Conservation (phyloP, 2,888 invertebrate species). For the Ennomos quercinarius region DNA sequence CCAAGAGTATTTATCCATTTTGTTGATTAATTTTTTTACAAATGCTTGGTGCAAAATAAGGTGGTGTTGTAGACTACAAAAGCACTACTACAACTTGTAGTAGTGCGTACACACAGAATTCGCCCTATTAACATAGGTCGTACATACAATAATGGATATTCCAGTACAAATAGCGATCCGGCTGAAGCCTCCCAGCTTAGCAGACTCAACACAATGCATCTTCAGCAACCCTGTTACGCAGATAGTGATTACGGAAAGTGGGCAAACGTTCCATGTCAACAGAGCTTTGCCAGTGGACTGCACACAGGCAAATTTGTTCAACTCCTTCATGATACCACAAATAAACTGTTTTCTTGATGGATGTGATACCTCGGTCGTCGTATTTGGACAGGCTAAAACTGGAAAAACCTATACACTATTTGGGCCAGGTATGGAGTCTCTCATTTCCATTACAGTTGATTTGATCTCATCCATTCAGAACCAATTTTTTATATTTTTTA, state of each 20-base stretch:
- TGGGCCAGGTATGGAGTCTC: conserved; percentile 83
- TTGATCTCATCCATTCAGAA: conserved; percentile 45
- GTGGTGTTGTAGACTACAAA: conserved; percentile 6
- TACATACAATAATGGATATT: conserved; percentile 85
- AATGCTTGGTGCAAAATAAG: background rate
- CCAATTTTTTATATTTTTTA: background rate
- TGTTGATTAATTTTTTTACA: no score
- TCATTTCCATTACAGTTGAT: no score
- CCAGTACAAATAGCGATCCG: conserved; percentile 90
- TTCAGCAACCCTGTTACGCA: conserved; percentile 86
- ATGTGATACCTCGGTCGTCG: conserved; percentile 90
- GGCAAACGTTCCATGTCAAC: conserved; percentile 84
- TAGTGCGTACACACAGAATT: no score
- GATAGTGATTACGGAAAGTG: conserved; percentile 86
- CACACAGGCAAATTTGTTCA: conserved; percentile 87
- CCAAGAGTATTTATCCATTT: no score
- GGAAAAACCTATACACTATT: conserved; percentile 91
- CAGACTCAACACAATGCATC: conserved; percentile 84
- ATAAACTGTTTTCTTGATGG: conserved; percentile 89
- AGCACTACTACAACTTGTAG: no score
- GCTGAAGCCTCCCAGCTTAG: conserved; percentile 85
- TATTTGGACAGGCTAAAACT: conserved; percentile 87
- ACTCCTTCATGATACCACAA: conserved; percentile 87
- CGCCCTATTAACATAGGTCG: no score
- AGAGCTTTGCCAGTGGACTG: conserved; percentile 85